These are phyloP conservation scores for Fundulus diaphanus DNA, from an alignment of 2,797 vertebrate species.

Conservation along the genomic window DNA sequence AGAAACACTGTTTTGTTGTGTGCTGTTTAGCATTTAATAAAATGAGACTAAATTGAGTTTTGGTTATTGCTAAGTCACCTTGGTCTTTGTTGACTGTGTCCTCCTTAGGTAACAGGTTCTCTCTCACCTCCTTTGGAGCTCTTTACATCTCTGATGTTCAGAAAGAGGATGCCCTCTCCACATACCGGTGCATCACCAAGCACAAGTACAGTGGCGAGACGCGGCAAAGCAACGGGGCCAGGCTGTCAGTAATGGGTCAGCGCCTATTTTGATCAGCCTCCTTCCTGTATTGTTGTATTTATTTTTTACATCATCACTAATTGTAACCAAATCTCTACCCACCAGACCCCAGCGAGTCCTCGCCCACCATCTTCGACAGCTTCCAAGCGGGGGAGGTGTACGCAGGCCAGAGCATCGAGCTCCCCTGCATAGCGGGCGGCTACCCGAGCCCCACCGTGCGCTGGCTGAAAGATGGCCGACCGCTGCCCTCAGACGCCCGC, in stretches of 20 bases:
- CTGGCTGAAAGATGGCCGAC: slow-evolving; percentile 96
- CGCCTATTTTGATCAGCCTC: neutral
- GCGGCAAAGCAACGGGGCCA: slow-evolving; percentile 95
- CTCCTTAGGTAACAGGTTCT: slow-evolving; percentile 93
- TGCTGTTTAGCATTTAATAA: neutral
- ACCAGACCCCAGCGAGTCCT: slow-evolving; percentile 93
- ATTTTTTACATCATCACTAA: neutral
- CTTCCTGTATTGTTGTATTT: neutral
- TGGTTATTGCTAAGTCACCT: slow-evolving; percentile 23
- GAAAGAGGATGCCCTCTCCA: slow-evolving; percentile 98
- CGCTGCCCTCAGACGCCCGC: slow-evolving; percentile 90
- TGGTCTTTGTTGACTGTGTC: slow-evolving; percentile 34
- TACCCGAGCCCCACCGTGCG: slow-evolving; percentile 94
- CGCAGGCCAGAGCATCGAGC: slow-evolving; percentile 88
- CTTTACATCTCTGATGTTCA: slow-evolving; percentile 99
- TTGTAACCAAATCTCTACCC: slow-evolving; percentile 8
- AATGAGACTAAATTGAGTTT: neutral
- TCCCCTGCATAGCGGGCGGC: slow-evolving; percentile 94
- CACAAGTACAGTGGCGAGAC: slow-evolving; percentile 99
- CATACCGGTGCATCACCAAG: slow-evolving; percentile 98
- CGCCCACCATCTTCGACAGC: slow-evolving; percentile 94
- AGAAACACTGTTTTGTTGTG: neutral
- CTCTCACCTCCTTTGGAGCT: slow-evolving; percentile 93
- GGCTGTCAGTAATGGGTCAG: slow-evolving; percentile 94
- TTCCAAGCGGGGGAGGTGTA: slow-evolving; percentile 93